These are phyloP conservation scores for Spodoptera frugiperda DNA, from an alignment of 1,140 invertebrate genomes.

Conservation along the genomic window DNA sequence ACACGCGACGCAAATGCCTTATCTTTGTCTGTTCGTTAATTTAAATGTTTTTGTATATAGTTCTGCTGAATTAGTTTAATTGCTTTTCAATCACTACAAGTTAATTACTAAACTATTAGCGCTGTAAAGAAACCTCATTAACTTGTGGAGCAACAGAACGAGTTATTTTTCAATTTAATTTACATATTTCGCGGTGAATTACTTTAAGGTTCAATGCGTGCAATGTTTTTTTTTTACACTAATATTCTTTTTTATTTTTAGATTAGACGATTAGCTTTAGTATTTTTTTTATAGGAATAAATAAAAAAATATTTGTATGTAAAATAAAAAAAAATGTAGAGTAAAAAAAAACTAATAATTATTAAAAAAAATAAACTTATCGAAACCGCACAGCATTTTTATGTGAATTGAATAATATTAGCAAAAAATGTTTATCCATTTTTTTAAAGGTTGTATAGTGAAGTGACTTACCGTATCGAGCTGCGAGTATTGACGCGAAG, in stretches of 20 bases:
- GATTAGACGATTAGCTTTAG: too few relatives aligned
- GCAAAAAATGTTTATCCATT: neutral
- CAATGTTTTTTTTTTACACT: too few relatives aligned
- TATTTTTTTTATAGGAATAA: too few relatives aligned
- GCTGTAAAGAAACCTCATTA: neutral
- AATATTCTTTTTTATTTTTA: too few relatives aligned
- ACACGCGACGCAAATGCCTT: neutral
- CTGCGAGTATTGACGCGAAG: neutral
- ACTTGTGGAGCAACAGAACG: neutral
- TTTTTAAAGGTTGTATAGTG: neutral
- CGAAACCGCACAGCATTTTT: neutral
- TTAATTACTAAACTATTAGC: neutral
- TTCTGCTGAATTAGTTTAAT: neutral
- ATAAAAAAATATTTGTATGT: too few relatives aligned
- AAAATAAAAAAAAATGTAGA: too few relatives aligned
- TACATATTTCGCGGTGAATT: neutral
- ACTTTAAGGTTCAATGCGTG: too few relatives aligned
- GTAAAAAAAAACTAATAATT: neutral
- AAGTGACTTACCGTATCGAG: constrained; percentile 26
- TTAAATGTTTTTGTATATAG: neutral
- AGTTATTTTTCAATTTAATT: neutral
- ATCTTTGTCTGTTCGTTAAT: neutral
- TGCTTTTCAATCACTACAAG: neutral
- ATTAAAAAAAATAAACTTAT: too few relatives aligned
- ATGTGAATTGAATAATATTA: neutral